Base-by-base conservation (phyloP, 1,140 invertebrate genomes). In the Calycopis cecrops region DNA sequence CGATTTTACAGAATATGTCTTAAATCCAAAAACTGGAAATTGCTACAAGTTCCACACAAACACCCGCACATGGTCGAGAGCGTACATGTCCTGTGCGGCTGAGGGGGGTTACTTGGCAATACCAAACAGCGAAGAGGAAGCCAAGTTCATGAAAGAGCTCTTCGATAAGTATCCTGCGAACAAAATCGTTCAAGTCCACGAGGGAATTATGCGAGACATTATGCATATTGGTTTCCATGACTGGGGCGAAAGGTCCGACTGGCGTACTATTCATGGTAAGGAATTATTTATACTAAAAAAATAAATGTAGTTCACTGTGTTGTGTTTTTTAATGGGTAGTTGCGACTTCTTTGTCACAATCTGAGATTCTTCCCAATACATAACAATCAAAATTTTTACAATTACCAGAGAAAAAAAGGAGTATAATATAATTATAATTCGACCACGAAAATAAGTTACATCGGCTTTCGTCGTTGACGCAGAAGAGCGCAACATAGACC, bases 31-130 rank as follows among this genome's bases (percentile, higher is more conserved):
- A 9, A 57, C 60, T 9, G 60, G 55, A 6, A 61, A 33, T 9
- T 65, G 63, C 17, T 65, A 65, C 57, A 65, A 65, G 52, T 62
- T 62, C 42, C 57, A 65, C 40, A 10, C 16, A 1, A 37, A 33
- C 0, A 37, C 52, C 6, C 34, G 17, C 4, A 59, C 44, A 16
- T 65, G 60, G 59, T 21, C 54, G 9, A 34, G 52, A 7, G 63
- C 59, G 2, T 57, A 34, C 16, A 52, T 34, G 38, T 35, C 42
- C 0, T 65, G 63, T 35, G 35, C 42, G 0, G 59, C 52, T 2
- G 63, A 65, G n/a, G 63, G 59, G 4, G 57, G 40, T 8, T 54
- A 61, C 12, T 38, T 65, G 34, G 57, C 53, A 0, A 50, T 65
- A 10, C 59, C 61, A 11, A 62, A 62, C 12, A 59, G 48, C 16